phyloP scores from a whole-genome alignment of 2,113 vertebrate genomes.

The Xenopus laevis region DNA sequence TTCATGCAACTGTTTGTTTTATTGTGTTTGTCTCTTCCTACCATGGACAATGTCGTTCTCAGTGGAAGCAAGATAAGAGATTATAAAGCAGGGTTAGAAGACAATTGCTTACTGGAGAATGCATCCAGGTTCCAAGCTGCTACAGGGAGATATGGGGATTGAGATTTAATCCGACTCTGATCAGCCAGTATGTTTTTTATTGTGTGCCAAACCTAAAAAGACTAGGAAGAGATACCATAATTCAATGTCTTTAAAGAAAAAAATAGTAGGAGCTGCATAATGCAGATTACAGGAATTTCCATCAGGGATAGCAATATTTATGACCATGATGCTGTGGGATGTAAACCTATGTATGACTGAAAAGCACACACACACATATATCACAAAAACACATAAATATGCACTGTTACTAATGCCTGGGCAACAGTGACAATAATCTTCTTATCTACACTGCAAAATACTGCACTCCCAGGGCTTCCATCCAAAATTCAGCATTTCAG shows the following conservation, averaged over 20 bases:
- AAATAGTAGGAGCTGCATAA: conserved; percentile 34
- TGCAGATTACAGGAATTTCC: conserved; percentile 31
- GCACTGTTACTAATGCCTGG: too few species aligned
- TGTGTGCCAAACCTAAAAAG: conserved; percentile 28
- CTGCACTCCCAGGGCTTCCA: too few species aligned
- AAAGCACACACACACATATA: too few species aligned
- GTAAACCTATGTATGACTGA: not conserved
- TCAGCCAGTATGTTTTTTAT: conserved; percentile 35
- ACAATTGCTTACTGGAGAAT: conserved; percentile 41
- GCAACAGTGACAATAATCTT: too few species aligned
- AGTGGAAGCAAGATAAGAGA: conserved; percentile 37
- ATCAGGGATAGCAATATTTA: not conserved
- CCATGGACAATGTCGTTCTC: conserved; percentile 16
- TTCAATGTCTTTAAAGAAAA: conserved; percentile 26
- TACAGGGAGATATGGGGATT: conserved; percentile 34
- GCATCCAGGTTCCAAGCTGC: conserved; percentile 35
- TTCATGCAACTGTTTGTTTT: not conserved
- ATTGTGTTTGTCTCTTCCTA: not conserved
- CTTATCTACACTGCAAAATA: too few species aligned
- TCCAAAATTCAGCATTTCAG: too few species aligned
- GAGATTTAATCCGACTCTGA: conserved; percentile 40
- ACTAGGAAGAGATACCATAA: conserved; percentile 27
- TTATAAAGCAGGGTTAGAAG: conserved; percentile 27
- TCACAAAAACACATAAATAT: too few species aligned
- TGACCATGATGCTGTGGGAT: not conserved